A percentile compares a stretch with the other conserved stretches of the same genome.
phyloP scores from a whole-genome alignment of 30 jellyfish, hydroid and myxozoan genomes.

The Hydra vulgaris region DNA sequence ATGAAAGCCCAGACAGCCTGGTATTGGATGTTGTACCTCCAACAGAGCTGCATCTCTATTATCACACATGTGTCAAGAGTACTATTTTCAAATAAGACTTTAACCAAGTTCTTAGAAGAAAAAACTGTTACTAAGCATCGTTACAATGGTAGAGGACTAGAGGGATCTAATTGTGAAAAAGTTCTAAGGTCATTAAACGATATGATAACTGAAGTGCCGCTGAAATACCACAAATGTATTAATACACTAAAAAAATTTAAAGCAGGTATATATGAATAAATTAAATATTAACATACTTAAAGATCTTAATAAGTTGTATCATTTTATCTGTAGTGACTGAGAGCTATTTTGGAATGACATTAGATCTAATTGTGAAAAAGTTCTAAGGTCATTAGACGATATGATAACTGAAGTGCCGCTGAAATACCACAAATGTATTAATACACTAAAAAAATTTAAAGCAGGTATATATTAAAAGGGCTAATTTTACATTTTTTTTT shows the following conservation, averaged over 20 bases:
- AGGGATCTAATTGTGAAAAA: neutral
- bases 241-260: neutral
- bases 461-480: neutral
- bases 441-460: neutral
- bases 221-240: neutral
- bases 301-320: no score
- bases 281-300: no score
- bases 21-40: neutral
- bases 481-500: no score
- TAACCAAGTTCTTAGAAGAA: neutral
- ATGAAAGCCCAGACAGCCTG: neutral
- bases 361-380: neutral
- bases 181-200: neutral
- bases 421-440: neutral
- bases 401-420: neutral
- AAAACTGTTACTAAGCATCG: neutral
- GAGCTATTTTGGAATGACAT: no score
- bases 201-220: neutral
- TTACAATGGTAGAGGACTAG: neutral
- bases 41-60: neutral
- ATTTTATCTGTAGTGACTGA: no score
- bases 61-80: neutral
- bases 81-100: neutral
- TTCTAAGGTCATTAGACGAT: neutral
- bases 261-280: neutral